phyloP scores from a whole-genome alignment of 2,888 invertebrate genomes.

The Eugnorisma glareosa region DNA sequence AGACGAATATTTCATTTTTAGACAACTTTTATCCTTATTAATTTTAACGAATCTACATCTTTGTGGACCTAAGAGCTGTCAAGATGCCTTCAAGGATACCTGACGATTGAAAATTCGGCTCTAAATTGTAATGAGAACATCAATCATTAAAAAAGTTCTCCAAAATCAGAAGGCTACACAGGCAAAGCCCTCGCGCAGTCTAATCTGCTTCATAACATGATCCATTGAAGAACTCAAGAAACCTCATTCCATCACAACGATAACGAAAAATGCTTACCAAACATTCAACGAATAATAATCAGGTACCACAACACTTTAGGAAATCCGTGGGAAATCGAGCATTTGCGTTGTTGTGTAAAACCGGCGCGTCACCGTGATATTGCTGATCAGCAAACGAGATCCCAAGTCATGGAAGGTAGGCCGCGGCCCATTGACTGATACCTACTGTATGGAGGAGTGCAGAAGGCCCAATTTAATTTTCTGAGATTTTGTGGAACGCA shows the following conservation, averaged over 20 bases:
- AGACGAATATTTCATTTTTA: background rate
- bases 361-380: constrained; percentile 37
- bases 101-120: background rate
- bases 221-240: background rate
- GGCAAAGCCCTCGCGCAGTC: background rate
- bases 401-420: constrained; percentile 41
- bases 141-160: background rate
- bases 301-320: constrained; percentile 4
- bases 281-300: constrained; percentile 35
- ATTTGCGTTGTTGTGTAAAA: constrained; percentile 35
- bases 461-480: constrained; percentile 9
- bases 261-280: constrained; percentile 26
- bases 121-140: background rate
- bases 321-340: constrained; percentile 57
- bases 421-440: background rate
- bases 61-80: constrained; percentile 1
- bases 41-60: constrained; percentile 26
- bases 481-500: background rate
- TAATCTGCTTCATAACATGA: background rate
- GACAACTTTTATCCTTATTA: background rate
- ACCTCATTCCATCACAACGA: background rate
- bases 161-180: background rate
- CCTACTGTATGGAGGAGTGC: background rate
- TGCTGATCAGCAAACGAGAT: constrained; percentile 46
- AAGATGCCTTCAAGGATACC: background rate